Evolutionary conservation across 2,113 vertebrate genomes (phyloP).

Genomic region (Lethenteron reissneri): DNA sequence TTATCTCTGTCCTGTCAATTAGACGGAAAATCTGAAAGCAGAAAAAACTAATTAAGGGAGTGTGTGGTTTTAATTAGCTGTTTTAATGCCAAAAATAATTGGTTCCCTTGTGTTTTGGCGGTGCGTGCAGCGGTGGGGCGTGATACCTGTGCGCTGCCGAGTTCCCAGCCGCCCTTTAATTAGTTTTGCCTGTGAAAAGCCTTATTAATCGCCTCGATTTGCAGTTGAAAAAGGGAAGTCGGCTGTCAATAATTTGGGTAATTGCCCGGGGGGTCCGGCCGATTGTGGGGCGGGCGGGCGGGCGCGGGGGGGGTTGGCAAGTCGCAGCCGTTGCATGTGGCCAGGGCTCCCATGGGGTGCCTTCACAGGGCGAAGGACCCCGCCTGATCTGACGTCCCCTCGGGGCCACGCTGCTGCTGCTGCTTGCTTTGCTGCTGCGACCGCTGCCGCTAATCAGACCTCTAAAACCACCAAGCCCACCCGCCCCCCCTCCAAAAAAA

Average conservation of each 20-base stretch:
- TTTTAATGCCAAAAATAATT: constrained; percentile 99
- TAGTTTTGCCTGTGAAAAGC: constrained; percentile 99
- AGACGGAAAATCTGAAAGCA: constrained; percentile 78
- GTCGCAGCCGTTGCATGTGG: too few relatives aligned
- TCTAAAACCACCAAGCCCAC: too few relatives aligned
- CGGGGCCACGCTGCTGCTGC: too few relatives aligned
- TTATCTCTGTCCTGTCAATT: constrained; percentile 99
- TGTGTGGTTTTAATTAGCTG: constrained; percentile 99
- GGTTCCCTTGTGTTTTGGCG: constrained; percentile 99
- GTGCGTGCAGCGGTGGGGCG: constrained; percentile 75
- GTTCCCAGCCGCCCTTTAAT: constrained; percentile 95
- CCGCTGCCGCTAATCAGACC: too few relatives aligned
- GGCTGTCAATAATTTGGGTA: constrained; percentile 99
- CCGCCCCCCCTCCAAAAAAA: too few relatives aligned
- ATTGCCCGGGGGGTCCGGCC: constrained; percentile 39
- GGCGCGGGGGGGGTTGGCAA: too few relatives aligned
- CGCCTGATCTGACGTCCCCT: constrained; percentile 3
- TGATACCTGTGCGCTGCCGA: constrained; percentile 72
- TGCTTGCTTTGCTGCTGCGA: too few relatives aligned
- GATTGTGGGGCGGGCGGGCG: too few relatives aligned
- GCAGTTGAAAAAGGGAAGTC: constrained; percentile 99
- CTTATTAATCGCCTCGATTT: constrained; percentile 99
- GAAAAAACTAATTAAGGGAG: constrained; percentile 77
- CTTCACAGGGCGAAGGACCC: constrained; percentile 3
- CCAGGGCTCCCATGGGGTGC: not conserved